phyloP scores from a whole-genome alignment of 2,113 vertebrate species.

The Garra rufa region DNA sequence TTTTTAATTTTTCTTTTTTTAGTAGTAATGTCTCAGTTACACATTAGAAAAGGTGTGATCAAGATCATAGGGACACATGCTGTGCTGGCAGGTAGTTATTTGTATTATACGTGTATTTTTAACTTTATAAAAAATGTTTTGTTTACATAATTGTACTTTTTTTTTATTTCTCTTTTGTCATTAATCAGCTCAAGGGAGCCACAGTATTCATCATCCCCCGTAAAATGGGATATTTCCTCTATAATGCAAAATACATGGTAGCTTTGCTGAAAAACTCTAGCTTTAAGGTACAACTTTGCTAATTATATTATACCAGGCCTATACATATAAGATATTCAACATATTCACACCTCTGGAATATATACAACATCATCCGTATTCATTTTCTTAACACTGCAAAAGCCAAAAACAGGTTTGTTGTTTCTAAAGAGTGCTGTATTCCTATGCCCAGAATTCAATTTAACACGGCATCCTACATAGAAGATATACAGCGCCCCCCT shows the following conservation, averaged over 20 bases:
- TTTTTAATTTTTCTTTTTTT: background rate
- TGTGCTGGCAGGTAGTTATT: slow-evolving; percentile 44
- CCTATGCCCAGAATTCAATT: slow-evolving; percentile 51
- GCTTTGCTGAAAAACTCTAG: slow-evolving; percentile 12
- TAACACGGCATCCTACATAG: slow-evolving; percentile 50
- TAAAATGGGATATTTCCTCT: slow-evolving; percentile 16
- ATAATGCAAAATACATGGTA: background rate
- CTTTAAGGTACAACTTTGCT: slow-evolving; percentile 15
- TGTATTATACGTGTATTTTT: background rate
- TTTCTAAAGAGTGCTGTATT: slow-evolving; percentile 10
- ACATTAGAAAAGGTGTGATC: slow-evolving; percentile 20
- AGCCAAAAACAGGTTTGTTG: slow-evolving; percentile 52
- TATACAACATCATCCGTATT: slow-evolving; percentile 50
- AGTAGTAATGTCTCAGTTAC: background rate
- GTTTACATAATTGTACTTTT: background rate
- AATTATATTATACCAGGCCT: slow-evolving; percentile 26
- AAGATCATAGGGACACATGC: slow-evolving; percentile 21
- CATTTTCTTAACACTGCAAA: slow-evolving; percentile 68
- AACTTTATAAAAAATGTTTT: background rate
- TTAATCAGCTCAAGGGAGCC: slow-evolving; percentile 25
- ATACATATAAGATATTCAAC: slow-evolving; percentile 30
- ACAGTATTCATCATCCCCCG: slow-evolving; percentile 2
- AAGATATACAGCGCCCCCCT: slow-evolving; percentile 64
- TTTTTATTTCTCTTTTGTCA: background rate
- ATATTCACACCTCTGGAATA: slow-evolving; percentile 60